phyloP scores from a whole-genome alignment of 2,888 invertebrate species.

The Limnephilus marmoratus region DNA sequence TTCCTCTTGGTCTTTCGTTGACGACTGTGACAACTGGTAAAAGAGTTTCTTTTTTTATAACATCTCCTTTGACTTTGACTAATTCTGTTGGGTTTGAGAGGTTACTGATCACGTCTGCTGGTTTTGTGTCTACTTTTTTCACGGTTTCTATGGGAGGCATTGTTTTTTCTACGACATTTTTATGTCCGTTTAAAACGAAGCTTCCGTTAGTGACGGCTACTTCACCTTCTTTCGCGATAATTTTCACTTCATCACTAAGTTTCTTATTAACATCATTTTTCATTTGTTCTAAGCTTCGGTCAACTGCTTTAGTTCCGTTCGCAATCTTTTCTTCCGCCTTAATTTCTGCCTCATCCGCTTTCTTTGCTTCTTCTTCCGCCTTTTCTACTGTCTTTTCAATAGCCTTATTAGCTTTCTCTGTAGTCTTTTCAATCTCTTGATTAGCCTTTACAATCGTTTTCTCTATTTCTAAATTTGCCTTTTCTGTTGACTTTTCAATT shows the following conservation, averaged over 20 bases:
- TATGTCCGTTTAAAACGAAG: conserved; percentile 51
- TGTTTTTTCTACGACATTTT: conserved; percentile 54
- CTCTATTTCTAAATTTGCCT: conserved; percentile 68
- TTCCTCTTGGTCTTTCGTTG: conserved; percentile 55
- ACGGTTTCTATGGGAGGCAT: conserved; percentile 62
- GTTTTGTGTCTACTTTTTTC: conserved; percentile 54
- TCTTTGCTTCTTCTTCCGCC: conserved; percentile 68
- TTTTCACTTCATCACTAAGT: conserved; percentile 52
- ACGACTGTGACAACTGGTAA: conserved; percentile 61
- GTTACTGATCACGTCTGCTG: conserved; percentile 6
- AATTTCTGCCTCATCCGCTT: conserved; percentile 68
- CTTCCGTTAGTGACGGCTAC: conserved; percentile 25
- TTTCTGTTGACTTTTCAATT: conserved; percentile 70
- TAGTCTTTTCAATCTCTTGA: conserved; percentile 69
- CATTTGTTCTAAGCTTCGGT: conserved; percentile 43
- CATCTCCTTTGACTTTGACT: conserved; percentile 53
- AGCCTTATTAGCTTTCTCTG: conserved; percentile 67
- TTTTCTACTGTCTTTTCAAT: conserved; percentile 57
- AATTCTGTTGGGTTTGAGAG: conserved; percentile 27
- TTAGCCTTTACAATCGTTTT: conserved; percentile 59
- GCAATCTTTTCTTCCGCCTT: conserved; percentile 57
- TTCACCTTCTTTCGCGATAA: conserved; percentile 40
- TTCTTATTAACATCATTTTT: conserved; percentile 45
- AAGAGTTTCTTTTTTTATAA: conserved; percentile 61
- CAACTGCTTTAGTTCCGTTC: conserved; percentile 35